These are phyloP conservation scores for Drosophila simulans DNA, from an alignment of 1,140 invertebrate species.

Conservation along the genomic window DNA sequence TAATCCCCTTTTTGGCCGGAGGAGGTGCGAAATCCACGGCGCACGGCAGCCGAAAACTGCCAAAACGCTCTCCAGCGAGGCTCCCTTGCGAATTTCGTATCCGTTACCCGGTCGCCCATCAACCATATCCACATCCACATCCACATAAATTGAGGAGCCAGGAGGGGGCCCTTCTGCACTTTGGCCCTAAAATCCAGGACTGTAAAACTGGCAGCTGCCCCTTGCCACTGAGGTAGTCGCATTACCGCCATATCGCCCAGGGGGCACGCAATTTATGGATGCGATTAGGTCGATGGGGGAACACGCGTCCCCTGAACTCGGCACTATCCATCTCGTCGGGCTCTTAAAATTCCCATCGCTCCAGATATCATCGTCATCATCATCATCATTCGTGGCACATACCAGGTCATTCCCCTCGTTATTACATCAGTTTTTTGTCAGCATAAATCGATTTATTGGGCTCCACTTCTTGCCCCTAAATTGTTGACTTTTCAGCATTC, in stretches of 20 bases:
- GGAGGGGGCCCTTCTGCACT: not conserved
- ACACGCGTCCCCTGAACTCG: constrained; percentile 3
- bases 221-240: constrained; percentile 45
- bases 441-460: constrained; percentile 32
- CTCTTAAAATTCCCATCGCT: not conserved
- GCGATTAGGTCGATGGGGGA: constrained; percentile 10
- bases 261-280: constrained; percentile 38
- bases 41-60: constrained; percentile 67
- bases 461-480: not conserved
- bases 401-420: constrained; percentile 27
- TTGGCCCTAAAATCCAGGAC: not conserved
- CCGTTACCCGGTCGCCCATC: constrained; percentile 10
- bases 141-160: not conserved
- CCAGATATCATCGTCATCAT: too few relatives aligned
- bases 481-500: constrained; percentile 16
- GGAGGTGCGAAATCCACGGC: constrained; percentile 58
- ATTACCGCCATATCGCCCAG: constrained; percentile 29
- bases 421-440: constrained; percentile 32
- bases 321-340: not conserved
- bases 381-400: constrained; percentile 17
- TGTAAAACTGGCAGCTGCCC: constrained; percentile 14
- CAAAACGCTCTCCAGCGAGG: constrained; percentile 34
- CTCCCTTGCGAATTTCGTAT: not conserved
- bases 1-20: constrained; percentile 8
- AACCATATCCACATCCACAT: constrained; percentile 8